Evolutionary conservation across 2,797 vertebrate species (phyloP).

Genomic region (Takifugu ocellatus): DNA sequence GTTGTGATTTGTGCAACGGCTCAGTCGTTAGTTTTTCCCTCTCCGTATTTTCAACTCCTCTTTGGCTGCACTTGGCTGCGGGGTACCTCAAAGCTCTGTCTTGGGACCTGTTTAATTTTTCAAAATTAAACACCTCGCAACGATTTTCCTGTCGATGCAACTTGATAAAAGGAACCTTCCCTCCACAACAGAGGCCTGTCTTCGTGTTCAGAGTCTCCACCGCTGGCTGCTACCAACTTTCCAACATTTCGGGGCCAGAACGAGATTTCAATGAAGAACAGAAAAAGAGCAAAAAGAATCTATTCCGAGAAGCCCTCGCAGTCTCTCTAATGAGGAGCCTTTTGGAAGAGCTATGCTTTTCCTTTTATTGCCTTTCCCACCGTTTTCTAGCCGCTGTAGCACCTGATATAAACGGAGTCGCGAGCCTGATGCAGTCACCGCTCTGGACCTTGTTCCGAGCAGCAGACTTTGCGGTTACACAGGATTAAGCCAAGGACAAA

Average conservation of each 20-base stretch:
- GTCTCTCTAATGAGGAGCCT: conserved; percentile 53
- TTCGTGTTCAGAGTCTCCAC: conserved; percentile 7
- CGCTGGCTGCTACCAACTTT: conserved; percentile 33
- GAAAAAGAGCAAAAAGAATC: conserved; percentile 49
- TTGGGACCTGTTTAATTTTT: too few relatives aligned
- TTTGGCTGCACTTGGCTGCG: too few relatives aligned
- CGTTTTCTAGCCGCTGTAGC: conserved; percentile 26
- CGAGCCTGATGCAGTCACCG: conserved; percentile 21
- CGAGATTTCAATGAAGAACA: conserved; percentile 59
- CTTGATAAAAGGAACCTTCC: too few relatives aligned
- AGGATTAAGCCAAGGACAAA: conserved; percentile 46
- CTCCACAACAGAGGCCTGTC: conserved; percentile 7
- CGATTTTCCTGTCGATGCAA: too few relatives aligned
- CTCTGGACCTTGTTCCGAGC: conserved; percentile 23
- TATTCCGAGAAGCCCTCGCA: conserved; percentile 32
- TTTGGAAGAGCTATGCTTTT: background rate
- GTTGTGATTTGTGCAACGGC: too few relatives aligned
- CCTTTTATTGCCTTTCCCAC: conserved; percentile 57
- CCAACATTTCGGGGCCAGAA: conserved; percentile 55
- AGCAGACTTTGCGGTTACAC: conserved; percentile 23
- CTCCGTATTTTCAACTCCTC: too few relatives aligned
- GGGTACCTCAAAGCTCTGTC: too few relatives aligned
- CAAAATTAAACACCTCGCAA: too few relatives aligned
- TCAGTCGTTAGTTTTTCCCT: too few relatives aligned
- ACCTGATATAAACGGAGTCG: conserved; percentile 37